A percentile compares a stretch with the other conserved stretches of the same genome.
These are phyloP conservation scores for Sarcophaga caerulescens DNA, from an alignment of 2,888 invertebrate species.

Conservation along the genomic window DNA sequence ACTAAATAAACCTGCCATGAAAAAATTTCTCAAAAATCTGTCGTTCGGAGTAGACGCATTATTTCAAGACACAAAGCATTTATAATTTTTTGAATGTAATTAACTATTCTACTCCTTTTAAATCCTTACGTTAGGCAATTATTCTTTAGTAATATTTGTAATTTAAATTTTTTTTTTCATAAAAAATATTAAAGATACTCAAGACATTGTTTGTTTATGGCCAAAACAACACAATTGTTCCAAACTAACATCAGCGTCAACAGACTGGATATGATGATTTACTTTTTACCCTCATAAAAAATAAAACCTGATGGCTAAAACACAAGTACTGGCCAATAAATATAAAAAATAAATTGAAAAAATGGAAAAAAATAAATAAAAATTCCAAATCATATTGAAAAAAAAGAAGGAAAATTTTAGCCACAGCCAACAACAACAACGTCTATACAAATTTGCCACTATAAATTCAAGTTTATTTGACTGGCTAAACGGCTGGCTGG, in stretches of 20 bases:
- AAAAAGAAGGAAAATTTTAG: slow-evolving; percentile 30
- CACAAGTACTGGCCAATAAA: slow-evolving; percentile 11
- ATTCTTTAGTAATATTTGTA: too few relatives aligned
- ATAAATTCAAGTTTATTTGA: slow-evolving; percentile 54
- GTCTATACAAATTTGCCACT: slow-evolving; percentile 52
- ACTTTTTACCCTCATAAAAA: slow-evolving; percentile 43
- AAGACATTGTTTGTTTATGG: too few relatives aligned
- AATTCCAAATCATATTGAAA: not conserved
- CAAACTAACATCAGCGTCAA: not conserved
- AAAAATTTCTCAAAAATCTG: too few relatives aligned
- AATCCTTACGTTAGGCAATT: too few relatives aligned
- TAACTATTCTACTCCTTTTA: too few relatives aligned
- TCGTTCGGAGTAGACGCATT: too few relatives aligned
- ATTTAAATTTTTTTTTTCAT: too few relatives aligned
- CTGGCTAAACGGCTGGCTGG: slow-evolving; percentile 2
- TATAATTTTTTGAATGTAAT: too few relatives aligned
- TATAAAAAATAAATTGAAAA: slow-evolving; percentile 12
- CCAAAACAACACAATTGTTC: slow-evolving; percentile 23
- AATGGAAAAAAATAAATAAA: not conserved
- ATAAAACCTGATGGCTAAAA: not conserved
- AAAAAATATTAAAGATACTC: too few relatives aligned
- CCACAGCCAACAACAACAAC: slow-evolving; percentile 25
- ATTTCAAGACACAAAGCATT: too few relatives aligned
- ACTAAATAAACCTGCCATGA: too few relatives aligned
- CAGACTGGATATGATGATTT: slow-evolving; percentile 39